These are phyloP conservation scores for Halictus rubicundus DNA, from an alignment of 1,140 invertebrate genomes.

Conservation along the genomic window DNA sequence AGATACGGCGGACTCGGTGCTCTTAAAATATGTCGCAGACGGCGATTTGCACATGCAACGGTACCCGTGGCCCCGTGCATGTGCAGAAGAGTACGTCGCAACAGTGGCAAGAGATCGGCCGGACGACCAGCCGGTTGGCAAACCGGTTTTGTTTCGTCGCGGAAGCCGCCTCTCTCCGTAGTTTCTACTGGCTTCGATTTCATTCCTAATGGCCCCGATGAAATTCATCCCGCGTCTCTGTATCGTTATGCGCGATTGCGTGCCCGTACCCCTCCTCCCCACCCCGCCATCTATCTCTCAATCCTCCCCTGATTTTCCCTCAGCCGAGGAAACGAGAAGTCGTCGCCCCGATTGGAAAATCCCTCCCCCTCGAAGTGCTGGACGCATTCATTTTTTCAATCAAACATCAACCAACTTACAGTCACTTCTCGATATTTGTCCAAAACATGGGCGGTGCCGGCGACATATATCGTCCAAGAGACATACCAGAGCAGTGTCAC, in stretches of 20 bases:
- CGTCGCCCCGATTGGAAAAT: no score
- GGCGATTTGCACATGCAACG: conserved; percentile 46
- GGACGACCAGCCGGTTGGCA: conserved; percentile 46
- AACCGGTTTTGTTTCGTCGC: conserved; percentile 66
- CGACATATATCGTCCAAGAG: no score
- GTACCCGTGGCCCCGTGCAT: conserved; percentile 44
- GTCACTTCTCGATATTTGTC: no score
- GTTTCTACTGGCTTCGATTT: conserved; percentile 69
- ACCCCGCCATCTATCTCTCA: no score
- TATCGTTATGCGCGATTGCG: conserved; percentile 38
- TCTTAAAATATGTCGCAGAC: conserved; percentile 61
- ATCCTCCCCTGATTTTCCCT: no score
- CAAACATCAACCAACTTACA: no score
- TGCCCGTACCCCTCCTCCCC: neutral
- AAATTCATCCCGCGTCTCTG: conserved; percentile 62
- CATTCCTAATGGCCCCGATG: conserved; percentile 68
- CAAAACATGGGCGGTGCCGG: no score
- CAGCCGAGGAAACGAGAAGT: no score
- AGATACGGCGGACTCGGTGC: conserved; percentile 25
- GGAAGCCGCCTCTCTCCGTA: conserved; percentile 64
- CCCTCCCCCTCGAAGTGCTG: no score
- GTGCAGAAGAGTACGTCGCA: conserved; percentile 36
- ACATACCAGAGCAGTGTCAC: no score
- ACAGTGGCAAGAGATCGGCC: conserved; percentile 49
- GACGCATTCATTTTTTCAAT: no score